A percentile compares a stretch with the other conserved stretches of the same genome.
These are phyloP conservation scores for Neotoma lepida DNA, from an alignment of 2,113 vertebrate species.

Conservation along the genomic window DNA sequence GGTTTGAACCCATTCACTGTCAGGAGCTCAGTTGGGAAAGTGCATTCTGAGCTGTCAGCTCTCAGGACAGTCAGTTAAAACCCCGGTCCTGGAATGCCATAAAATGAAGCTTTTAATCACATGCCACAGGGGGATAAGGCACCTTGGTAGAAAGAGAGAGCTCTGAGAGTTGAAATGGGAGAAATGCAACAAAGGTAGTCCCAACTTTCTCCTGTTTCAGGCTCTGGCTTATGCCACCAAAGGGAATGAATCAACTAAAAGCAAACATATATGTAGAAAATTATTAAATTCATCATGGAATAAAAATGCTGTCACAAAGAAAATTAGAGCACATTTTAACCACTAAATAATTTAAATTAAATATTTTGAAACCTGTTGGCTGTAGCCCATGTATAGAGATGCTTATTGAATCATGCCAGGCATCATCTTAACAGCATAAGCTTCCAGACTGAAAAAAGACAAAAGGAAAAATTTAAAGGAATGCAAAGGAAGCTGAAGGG, in stretches of 20 bases:
- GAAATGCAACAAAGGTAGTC: neutral
- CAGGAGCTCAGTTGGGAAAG: neutral
- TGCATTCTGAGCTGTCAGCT: neutral
- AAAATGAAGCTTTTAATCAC: neutral
- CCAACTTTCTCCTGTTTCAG: neutral
- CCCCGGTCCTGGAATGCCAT: neutral
- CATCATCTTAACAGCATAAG: neutral
- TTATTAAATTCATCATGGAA: neutral
- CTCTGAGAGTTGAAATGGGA: neutral
- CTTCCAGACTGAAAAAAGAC: neutral
- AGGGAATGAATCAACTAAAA: neutral
- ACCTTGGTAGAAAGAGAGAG: neutral
- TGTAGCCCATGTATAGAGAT: neutral
- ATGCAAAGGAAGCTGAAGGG: neutral
- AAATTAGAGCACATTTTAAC: neutral
- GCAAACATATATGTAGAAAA: neutral
- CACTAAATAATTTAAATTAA: neutral
- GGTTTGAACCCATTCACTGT: neutral
- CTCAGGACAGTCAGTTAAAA: neutral
- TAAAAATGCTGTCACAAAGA: neutral
- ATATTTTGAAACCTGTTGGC: neutral
- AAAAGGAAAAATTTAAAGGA: neutral
- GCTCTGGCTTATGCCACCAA: neutral
- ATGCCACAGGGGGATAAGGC: neutral
- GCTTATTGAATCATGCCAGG: neutral